These are phyloP conservation scores for Podarcis lilfordi DNA, from an alignment of 2,797 vertebrate species.

Conservation along the genomic window DNA sequence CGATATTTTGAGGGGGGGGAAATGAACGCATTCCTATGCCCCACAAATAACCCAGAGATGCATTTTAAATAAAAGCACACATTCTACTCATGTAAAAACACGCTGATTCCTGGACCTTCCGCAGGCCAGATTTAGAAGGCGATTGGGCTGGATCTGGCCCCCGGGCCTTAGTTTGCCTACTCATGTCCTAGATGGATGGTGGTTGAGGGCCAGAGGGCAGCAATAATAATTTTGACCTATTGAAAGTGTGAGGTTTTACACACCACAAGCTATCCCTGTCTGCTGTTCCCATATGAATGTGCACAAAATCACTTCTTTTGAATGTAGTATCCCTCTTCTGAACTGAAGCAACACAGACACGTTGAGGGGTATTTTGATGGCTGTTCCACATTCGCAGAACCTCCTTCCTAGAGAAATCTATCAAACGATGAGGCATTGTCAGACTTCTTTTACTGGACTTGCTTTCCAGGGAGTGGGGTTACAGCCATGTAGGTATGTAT, in stretches of 20 bases:
- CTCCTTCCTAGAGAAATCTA: background rate
- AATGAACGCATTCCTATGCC: too few relatives aligned
- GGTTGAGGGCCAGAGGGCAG: too few relatives aligned
- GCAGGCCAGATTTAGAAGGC: too few relatives aligned
- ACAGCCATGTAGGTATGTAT: background rate
- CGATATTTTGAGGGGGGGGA: too few relatives aligned
- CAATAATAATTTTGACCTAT: background rate
- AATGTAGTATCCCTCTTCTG: background rate
- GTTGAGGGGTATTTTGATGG: background rate
- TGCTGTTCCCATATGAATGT: background rate
- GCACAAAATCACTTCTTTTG: background rate
- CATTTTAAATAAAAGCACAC: too few relatives aligned
- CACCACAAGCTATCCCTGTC: background rate
- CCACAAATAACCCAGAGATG: too few relatives aligned
- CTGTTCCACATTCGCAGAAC: background rate
- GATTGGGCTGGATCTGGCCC: too few relatives aligned
- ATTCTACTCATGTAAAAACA: too few relatives aligned
- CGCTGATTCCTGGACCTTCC: too few relatives aligned
- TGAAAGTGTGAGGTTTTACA: background rate
- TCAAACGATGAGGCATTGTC: background rate
- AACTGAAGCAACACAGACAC: background rate
- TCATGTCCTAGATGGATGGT: too few relatives aligned
- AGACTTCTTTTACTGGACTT: background rate
- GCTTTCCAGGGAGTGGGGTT: too few relatives aligned
- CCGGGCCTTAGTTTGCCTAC: too few relatives aligned